Conservation (phyloP, 2,888 invertebrate genomes). For the Cephus pygmeus region DNA sequence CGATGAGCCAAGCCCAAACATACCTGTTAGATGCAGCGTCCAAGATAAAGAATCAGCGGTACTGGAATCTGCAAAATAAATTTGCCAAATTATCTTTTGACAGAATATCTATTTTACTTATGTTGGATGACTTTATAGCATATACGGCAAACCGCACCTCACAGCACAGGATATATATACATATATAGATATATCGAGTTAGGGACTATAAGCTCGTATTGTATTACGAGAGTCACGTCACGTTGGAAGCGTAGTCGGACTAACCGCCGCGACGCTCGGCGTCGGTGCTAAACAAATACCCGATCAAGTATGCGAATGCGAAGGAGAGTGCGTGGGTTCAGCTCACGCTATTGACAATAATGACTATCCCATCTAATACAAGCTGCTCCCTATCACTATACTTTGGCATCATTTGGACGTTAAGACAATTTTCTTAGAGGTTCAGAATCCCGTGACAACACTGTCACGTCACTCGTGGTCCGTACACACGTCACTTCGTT, state of each 20-base stretch:
- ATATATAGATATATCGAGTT: neutral
- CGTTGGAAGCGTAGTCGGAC: constrained; percentile 1
- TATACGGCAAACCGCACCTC: neutral
- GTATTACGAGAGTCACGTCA: constrained; percentile 16
- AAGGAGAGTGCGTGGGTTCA: neutral
- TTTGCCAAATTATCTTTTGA: neutral
- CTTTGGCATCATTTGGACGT: neutral
- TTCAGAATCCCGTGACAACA: neutral
- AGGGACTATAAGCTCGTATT: neutral
- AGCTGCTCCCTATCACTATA: neutral
- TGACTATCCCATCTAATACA: neutral
- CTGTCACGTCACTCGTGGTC: neutral
- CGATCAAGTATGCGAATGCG: neutral
- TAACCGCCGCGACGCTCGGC: neutral
- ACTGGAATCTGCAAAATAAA: neutral
- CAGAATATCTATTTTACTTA: neutral
- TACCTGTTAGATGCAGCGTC: neutral
- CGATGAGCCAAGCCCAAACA: neutral
- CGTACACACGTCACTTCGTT: neutral
- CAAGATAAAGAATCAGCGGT: neutral
- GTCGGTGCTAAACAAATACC: neutral
- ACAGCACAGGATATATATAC: neutral
- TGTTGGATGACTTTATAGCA: neutral
- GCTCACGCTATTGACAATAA: neutral
- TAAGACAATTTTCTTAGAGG: neutral